phyloP scores from a whole-genome alignment of 2,888 invertebrate genomes.

The Idaea aversata region DNA sequence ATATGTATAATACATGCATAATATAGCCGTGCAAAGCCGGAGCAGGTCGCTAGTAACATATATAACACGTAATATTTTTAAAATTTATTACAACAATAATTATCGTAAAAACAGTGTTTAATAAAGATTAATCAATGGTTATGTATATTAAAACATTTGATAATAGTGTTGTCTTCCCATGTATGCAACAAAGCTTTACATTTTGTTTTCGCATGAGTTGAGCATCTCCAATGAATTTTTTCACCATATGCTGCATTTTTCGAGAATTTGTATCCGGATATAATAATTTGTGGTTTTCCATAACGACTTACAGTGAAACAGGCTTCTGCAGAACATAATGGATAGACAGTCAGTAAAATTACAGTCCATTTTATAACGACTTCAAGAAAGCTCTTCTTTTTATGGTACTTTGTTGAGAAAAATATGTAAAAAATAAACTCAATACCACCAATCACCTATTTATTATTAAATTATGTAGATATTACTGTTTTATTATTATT shows the following conservation, averaged over 20 bases:
- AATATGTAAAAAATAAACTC: no score
- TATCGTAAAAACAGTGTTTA: not conserved
- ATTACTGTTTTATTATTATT: no score
- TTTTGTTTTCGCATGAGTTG: slow-evolving; percentile 9
- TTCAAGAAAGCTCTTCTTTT: no score
- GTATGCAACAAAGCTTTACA: slow-evolving; percentile 31
- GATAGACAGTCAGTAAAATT: not conserved
- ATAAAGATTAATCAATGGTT: slow-evolving; percentile 18
- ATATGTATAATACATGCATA: no score
- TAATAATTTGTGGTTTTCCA: not conserved
- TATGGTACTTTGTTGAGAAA: no score
- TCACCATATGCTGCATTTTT: slow-evolving; percentile 3
- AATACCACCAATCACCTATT: no score
- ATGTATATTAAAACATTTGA: slow-evolving; percentile 24
- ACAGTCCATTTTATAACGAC: no score
- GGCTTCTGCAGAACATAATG: not conserved
- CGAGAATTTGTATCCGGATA: slow-evolving; percentile 9
- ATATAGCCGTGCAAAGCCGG: no score
- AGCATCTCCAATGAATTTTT: not conserved
- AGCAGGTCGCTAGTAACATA: no score
- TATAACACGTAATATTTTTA: not conserved
- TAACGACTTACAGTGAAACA: not conserved
- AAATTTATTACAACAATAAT: no score
- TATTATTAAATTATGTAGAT: no score
- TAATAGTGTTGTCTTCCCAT: slow-evolving; percentile 17